Percentiles rank a stretch among this genome's conserved stretches.
Evolutionary conservation across 2,888 invertebrate species (phyloP).

Genomic region (Cheilosia scutellata): DNA sequence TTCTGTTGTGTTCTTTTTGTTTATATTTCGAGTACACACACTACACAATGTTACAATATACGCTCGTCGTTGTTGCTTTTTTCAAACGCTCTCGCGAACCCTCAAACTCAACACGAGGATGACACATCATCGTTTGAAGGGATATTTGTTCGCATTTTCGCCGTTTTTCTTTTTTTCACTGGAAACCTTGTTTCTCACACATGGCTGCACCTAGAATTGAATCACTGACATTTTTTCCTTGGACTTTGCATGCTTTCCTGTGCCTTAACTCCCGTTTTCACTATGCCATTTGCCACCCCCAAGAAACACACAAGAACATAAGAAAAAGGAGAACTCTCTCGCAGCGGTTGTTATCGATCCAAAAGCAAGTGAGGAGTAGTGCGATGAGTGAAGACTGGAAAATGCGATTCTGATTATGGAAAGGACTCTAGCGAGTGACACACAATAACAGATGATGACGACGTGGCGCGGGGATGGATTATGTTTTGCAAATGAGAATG

Average conservation of each 20-base stretch:
- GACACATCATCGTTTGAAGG: constrained; percentile 68
- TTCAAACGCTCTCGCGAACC: constrained; percentile 24
- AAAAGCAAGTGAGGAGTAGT: constrained; percentile 33
- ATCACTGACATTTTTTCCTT: constrained; percentile 60
- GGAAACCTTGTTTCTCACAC: constrained; percentile 57
- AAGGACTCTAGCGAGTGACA: constrained; percentile 60
- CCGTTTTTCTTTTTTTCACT: constrained; percentile 44
- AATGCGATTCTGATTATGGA: constrained; percentile 70
- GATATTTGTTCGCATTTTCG: constrained; percentile 59
- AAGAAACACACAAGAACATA: constrained; percentile 32
- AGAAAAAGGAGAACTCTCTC: constrained; percentile 45
- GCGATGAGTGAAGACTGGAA: constrained; percentile 62
- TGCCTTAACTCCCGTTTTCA: constrained; percentile 26
- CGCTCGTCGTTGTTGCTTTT: constrained; percentile 47
- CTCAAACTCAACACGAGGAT: constrained; percentile 49
- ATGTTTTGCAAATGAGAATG: constrained; percentile 9
- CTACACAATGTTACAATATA: constrained; percentile 61
- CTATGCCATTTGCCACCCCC: constrained; percentile 63
- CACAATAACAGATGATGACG: constrained; percentile 70
- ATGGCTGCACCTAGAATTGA: constrained; percentile 66
- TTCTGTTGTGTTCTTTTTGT: constrained; percentile 52
- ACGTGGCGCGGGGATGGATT: constrained; percentile 40
- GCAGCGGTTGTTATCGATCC: constrained; percentile 71
- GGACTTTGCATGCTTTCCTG: constrained; percentile 50
- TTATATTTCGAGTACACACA: constrained; percentile 61